Evolutionary conservation across 2,113 vertebrate species (phyloP), one percentile per base, ranked within the genome.

Genomic region (Ondatra zibethicus): DNA sequence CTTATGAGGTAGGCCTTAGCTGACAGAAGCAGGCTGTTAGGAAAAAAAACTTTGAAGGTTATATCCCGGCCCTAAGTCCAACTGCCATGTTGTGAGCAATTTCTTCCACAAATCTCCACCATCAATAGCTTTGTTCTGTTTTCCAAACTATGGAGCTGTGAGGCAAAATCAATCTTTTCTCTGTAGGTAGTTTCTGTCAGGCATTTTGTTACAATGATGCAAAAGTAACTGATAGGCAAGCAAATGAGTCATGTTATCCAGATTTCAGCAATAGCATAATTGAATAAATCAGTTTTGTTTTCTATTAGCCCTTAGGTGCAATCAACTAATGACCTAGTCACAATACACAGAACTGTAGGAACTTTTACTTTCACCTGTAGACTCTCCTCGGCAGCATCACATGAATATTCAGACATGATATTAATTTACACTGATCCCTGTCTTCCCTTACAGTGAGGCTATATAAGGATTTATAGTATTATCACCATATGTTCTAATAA

Each of bases 231-330:
- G n/a, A 88, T 70, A 88, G 12, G 36, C 0, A 61, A 89, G 66
- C 5, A 94, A 97, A 91, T 94, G n/a, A 91, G 45, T 92, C 25
- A 52, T 21, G 27, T 89, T 94, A 82, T 70, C 68, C 89, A 91
- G 68, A 90, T 94, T 87, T 98, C 47, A 92, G 39, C 82, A 33
- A 78, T 68, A 72, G 11, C 27, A 17, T 82, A 65, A 47, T 75
- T 87, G 89, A 92, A 81, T 9, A 75, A 77, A 73, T 75, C 39
- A 70, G 27, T 93, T 96, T 95, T 84, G 42, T 11, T 93, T 55
- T 92, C 66, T 96, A 36, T 85, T 86, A 82, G 61, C 31, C 45
- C 27, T 39, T 19, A 58, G 31, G 36, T 92, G 73, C 21, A 80
- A 36, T 65, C 45, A 68, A n/a, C n/a, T 88, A 91, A 65, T 39